Conservation (phyloP, 2,797 vertebrate species). For the Sebastiscus albofasciatus region DNA sequence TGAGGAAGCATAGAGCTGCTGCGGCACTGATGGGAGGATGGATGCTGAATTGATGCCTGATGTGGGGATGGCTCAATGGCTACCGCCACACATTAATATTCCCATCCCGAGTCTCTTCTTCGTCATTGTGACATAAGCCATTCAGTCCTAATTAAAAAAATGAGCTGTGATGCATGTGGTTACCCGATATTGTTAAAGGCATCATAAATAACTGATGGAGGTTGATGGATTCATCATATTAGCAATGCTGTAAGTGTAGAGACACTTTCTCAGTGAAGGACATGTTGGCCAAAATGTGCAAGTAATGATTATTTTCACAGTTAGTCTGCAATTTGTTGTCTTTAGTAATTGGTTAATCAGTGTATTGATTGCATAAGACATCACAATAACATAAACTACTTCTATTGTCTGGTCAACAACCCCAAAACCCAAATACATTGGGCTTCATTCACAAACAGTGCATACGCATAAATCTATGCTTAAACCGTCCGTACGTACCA, state of each 20-base stretch:
- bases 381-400: neutral
- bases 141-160: constrained; percentile 54
- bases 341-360: neutral
- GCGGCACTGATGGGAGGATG: neutral
- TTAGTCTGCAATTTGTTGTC: neutral
- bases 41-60: constrained; percentile 26
- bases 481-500: no score
- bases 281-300: neutral
- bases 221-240: constrained; percentile 40
- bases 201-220: constrained; percentile 45
- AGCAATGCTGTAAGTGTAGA: neutral
- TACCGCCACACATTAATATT: constrained; percentile 33
- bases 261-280: neutral
- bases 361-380: neutral
- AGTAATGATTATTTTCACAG: neutral
- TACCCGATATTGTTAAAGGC: constrained; percentile 7
- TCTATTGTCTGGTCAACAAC: neutral
- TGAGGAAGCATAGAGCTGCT: neutral
- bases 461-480: neutral
- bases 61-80: constrained; percentile 22
- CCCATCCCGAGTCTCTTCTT: constrained; percentile 2
- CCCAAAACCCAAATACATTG: neutral
- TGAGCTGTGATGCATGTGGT: constrained; percentile 42
- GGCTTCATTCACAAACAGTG: neutral
- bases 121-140: constrained; percentile 35